Evolutionary conservation across 2,797 vertebrate species (phyloP).

Genomic region (Channallabes apus): DNA sequence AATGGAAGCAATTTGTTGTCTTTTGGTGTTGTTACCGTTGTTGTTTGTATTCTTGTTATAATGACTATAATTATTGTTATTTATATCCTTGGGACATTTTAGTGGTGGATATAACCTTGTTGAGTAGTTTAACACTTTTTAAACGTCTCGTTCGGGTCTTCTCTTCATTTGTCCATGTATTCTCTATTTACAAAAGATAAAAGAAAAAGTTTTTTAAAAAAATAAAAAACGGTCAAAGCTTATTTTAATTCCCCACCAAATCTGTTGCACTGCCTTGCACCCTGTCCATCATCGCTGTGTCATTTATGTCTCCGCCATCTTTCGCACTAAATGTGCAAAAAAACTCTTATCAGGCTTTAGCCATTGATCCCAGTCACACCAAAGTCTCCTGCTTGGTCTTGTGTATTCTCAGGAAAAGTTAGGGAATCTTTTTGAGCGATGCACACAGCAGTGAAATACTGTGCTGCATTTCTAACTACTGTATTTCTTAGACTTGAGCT

Average conservation of each 20-base stretch:
- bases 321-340: constrained; percentile 73
- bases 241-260: constrained; percentile 77
- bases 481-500: constrained; percentile 38
- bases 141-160: constrained; percentile 76
- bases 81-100: constrained; percentile 86
- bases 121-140: constrained; percentile 59
- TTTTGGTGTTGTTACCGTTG: constrained; percentile 55
- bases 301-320: constrained; percentile 57
- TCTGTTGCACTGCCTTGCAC: constrained; percentile 72
- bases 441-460: constrained; percentile 17
- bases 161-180: constrained; percentile 53
- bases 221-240: constrained; percentile 62
- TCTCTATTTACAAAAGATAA: constrained; percentile 57
- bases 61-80: constrained; percentile 75
- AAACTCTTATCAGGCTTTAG: constrained; percentile 53
- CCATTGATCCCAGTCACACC: constrained; percentile 47
- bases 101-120: constrained; percentile 73
- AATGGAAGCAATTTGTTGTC: constrained; percentile 67
- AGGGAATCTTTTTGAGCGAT: constrained; percentile 44
- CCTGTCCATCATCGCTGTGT: constrained; percentile 3
- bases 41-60: constrained; percentile 48
- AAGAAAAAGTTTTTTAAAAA: constrained; percentile 57
- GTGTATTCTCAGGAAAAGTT: constrained; percentile 58
- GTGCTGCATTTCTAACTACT: constrained; percentile 55
- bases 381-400: constrained; percentile 49